These are phyloP conservation scores for Nestor notabilis DNA, from an alignment of 2,113 vertebrate genomes.

Conservation along the genomic window DNA sequence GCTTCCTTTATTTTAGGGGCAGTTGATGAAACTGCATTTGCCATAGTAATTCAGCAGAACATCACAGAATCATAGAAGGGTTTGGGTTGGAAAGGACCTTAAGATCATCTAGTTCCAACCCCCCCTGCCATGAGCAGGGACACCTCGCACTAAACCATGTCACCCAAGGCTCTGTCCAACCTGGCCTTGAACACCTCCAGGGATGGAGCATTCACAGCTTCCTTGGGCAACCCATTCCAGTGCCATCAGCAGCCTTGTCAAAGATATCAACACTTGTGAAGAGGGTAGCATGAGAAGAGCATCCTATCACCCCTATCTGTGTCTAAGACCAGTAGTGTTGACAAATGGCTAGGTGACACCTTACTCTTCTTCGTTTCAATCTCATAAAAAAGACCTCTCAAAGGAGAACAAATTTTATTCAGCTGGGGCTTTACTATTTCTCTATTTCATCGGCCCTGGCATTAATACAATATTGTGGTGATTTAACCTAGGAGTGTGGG, in stretches of 20 bases:
- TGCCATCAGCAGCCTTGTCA: not conserved
- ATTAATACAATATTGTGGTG: not conserved
- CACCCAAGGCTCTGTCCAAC: too few relatives aligned
- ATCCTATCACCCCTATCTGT: not conserved
- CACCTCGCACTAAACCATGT: too few relatives aligned
- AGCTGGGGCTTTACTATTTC: not conserved
- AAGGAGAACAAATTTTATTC: not conserved
- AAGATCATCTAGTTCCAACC: too few relatives aligned
- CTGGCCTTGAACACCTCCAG: too few relatives aligned
- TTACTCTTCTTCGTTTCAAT: not conserved
- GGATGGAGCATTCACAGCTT: too few relatives aligned
- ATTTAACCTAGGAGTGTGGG: slow-evolving; percentile 25
- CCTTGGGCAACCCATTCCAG: too few relatives aligned
- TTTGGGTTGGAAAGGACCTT: too few relatives aligned
- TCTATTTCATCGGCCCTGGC: not conserved
- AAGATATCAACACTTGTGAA: not conserved
- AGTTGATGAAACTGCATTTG: not conserved
- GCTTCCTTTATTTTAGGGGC: not conserved
- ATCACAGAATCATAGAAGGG: too few relatives aligned
- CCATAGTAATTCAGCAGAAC: not conserved
- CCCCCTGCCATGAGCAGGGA: too few relatives aligned
- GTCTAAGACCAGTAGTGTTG: not conserved
- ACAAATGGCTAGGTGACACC: not conserved
- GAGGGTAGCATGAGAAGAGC: not conserved
- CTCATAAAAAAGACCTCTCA: not conserved